A percentile compares a stretch with the other conserved stretches of the same genome.
phyloP scores from a whole-genome alignment of 2,888 invertebrate species.

The Caenorhabditis uteleia region DNA sequence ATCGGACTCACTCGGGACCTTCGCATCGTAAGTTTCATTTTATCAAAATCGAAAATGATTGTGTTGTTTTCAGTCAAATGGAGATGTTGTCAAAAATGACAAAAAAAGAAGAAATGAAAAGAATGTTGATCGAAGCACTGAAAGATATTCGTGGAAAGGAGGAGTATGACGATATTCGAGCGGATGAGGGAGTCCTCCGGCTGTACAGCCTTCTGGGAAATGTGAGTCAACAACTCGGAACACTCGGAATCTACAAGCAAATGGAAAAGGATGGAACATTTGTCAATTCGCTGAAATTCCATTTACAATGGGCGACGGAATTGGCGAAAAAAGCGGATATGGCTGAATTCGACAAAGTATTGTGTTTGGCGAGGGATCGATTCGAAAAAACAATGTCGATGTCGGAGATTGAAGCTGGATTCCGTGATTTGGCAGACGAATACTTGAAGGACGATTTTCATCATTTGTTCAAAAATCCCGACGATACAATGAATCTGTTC shows the following conservation, averaged over 20 bases:
- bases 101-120: conserved; percentile 7
- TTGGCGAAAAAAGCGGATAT: conserved; percentile 25
- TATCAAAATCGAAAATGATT: too few relatives aligned
- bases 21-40: too few relatives aligned
- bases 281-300: conserved; percentile 35
- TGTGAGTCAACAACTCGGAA: conserved; percentile 40
- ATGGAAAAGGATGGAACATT: conserved; percentile 43
- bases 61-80: too few relatives aligned
- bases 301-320: conserved; percentile 45
- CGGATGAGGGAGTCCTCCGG: conserved; percentile 19
- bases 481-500: conserved; percentile 25
- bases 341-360: conserved; percentile 11
- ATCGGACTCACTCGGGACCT: too few relatives aligned
- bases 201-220: conserved; percentile 43
- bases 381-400: background rate
- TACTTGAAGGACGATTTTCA: conserved; percentile 13
- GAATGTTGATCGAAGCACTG: conserved; percentile 5
- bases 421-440: conserved; percentile 29
- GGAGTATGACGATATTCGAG: conserved; percentile 7
- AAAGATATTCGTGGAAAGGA: conserved; percentile 1
- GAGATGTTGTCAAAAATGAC: conserved; percentile 13
- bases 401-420: conserved; percentile 13
- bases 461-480: conserved; percentile 16
- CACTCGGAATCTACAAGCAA: conserved; percentile 43
- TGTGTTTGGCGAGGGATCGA: conserved; percentile 9